A percentile compares a stretch with the other conserved stretches of the same genome.
These are phyloP conservation scores for Linurgus olivaceus DNA, from an alignment of 2,797 vertebrate species.

Conservation along the genomic window DNA sequence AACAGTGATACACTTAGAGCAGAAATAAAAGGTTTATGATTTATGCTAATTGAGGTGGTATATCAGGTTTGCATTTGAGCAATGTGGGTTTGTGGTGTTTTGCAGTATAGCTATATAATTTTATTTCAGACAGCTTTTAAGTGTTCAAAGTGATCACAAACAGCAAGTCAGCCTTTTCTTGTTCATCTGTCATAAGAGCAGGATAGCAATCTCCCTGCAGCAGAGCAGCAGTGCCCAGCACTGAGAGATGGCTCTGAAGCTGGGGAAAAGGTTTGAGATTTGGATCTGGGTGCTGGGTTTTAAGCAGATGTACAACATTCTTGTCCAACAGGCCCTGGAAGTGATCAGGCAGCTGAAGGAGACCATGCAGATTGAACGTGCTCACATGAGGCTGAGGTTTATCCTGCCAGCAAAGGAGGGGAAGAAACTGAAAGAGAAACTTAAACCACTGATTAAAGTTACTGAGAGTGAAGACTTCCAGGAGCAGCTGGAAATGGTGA, in stretches of 20 bases:
- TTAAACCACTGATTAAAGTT: slow-evolving; percentile 89
- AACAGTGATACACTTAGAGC: not conserved
- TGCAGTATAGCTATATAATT: not conserved
- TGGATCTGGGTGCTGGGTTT: not conserved
- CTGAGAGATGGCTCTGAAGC: not conserved
- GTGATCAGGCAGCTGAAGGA: slow-evolving; percentile 94
- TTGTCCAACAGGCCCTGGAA: slow-evolving; percentile 84
- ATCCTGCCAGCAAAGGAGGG: slow-evolving; percentile 88
- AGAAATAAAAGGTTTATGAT: not conserved
- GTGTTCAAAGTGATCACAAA: not conserved
- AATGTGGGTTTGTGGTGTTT: not conserved
- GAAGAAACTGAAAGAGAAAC: slow-evolving; percentile 94
- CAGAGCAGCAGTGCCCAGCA: not conserved
- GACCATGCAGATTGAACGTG: slow-evolving; percentile 93
- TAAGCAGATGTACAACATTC: not conserved
- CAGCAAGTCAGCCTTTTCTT: not conserved
- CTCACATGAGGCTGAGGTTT: slow-evolving; percentile 92
- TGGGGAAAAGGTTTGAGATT: not conserved
- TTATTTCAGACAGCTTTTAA: not conserved
- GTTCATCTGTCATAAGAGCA: not conserved
- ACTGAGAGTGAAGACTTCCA: slow-evolving; percentile 90
- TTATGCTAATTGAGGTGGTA: not conserved
- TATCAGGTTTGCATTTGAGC: not conserved
- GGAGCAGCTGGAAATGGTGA: slow-evolving; percentile 92
- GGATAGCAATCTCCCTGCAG: not conserved